A percentile compares a stretch with the other conserved stretches of the same genome.
phyloP scores from a whole-genome alignment of 2,113 vertebrate species.

The Lutjanus erythropterus region DNA sequence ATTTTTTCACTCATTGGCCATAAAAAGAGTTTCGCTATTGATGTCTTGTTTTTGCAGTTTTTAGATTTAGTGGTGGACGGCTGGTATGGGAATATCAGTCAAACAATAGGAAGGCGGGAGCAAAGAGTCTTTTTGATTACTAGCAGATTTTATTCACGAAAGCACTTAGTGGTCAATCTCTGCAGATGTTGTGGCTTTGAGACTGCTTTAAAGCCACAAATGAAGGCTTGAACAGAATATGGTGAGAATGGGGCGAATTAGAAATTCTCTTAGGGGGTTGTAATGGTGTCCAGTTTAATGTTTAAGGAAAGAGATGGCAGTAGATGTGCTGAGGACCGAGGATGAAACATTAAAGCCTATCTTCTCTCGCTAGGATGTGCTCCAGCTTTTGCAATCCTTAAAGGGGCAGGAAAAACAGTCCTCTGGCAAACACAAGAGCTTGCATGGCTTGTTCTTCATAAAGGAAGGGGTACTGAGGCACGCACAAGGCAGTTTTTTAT shows the following conservation, averaged over 20 bases:
- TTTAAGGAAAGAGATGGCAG: constrained; percentile 19
- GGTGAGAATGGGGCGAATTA: constrained; percentile 37
- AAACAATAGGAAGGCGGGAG: constrained; percentile 51
- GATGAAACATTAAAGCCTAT: constrained; percentile 41
- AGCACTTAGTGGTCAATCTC: constrained; percentile 58
- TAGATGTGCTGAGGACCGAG: constrained; percentile 1
- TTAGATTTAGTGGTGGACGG: constrained; percentile 18
- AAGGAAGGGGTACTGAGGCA: constrained; percentile 32
- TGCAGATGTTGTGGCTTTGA: constrained; percentile 53
- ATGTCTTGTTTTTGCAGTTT: constrained; percentile 53
- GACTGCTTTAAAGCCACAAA: constrained; percentile 47
- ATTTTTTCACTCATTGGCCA: constrained; percentile 52
- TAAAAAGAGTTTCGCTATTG: constrained; percentile 44
- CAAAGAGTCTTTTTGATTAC: constrained; percentile 65
- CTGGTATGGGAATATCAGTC: constrained; percentile 15
- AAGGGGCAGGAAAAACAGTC: constrained; percentile 33
- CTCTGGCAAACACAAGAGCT: constrained; percentile 27
- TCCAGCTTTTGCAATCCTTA: constrained; percentile 24
- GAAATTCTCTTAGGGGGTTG: constrained; percentile 19
- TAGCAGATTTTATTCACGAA: constrained; percentile 62
- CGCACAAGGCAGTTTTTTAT: constrained; percentile 3
- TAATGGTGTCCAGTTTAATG: not conserved
- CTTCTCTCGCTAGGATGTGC: constrained; percentile 19
- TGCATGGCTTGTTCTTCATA: constrained; percentile 24
- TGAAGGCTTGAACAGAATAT: constrained; percentile 2